phyloP scores from a whole-genome alignment of 35 echinoderm and acorn worm species.

The Patiria miniata region DNA sequence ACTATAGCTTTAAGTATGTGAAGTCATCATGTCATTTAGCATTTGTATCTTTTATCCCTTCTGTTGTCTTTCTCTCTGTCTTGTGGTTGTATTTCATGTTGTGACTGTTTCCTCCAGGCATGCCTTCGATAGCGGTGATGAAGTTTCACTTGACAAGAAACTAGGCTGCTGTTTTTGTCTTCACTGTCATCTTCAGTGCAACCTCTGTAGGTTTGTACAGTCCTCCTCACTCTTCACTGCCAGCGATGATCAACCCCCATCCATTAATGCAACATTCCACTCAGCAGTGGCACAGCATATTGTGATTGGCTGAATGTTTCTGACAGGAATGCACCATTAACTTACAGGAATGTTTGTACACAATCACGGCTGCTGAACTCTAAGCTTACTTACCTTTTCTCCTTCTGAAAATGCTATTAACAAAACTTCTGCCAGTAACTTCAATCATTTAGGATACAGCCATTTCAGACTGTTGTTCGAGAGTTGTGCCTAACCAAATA shows the following conservation, averaged over 20 bases:
- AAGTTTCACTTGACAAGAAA: slow-evolving; percentile 72
- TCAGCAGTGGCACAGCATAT: not conserved
- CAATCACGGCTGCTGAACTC: slow-evolving; percentile 15
- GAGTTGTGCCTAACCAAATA: no score
- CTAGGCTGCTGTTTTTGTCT: slow-evolving; percentile 76
- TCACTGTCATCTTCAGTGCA: slow-evolving; percentile 58
- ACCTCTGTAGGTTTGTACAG: slow-evolving; percentile 65
- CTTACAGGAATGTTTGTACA: not conserved
- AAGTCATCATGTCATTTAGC: no score
- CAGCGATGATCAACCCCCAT: not conserved
- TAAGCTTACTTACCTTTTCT: not conserved
- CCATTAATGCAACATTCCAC: not conserved
- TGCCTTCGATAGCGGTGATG: slow-evolving; percentile 84
- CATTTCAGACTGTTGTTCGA: no score
- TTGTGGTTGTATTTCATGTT: slow-evolving; percentile 23
- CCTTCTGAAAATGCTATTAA: not conserved
- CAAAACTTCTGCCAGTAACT: not conserved
- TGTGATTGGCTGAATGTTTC: not conserved
- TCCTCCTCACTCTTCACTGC: not conserved
- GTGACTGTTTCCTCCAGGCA: slow-evolving; percentile 56
- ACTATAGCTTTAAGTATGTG: no score
- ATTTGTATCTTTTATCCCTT: not conserved
- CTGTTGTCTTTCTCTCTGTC: slow-evolving; percentile 36
- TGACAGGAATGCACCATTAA: slow-evolving; percentile 22
- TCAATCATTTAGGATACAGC: no score